Conservation (phyloP, 92 coral and sea anemone species). For the Epizoanthus scotinus region DNA sequence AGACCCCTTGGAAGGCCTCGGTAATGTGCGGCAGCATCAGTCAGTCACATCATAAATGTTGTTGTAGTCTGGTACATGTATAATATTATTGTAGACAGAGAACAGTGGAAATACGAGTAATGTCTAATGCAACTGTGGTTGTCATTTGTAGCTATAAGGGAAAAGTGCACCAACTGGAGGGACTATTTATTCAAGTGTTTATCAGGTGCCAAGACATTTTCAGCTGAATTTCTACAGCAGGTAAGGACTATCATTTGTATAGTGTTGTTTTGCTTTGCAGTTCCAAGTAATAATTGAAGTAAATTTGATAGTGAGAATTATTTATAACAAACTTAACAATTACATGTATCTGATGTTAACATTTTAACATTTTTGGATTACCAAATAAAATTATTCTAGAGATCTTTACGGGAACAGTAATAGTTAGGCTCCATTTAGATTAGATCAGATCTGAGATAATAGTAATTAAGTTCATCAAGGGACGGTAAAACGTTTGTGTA, state of each 20-base stretch:
- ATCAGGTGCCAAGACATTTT: constrained; percentile 98
- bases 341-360: no score
- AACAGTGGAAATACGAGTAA: not conserved
- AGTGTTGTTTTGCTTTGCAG: not conserved
- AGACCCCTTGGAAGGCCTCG: no score
- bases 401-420: no score
- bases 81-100: constrained; percentile 1
- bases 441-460: no score
- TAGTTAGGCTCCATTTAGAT: no score
- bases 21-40: no score
- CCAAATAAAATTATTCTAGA: no score
- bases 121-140: not conserved
- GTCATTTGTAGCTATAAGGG: constrained; percentile 66
- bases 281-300: not conserved
- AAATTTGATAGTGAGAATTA: not conserved
- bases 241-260: constrained; percentile 26
- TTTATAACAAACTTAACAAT: no score
- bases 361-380: no score
- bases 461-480: no score
- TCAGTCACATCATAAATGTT: not conserved
- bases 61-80: constrained; percentile 21
- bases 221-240: constrained; percentile 96
- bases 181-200: constrained; percentile 91
- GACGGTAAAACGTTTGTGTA: no score
- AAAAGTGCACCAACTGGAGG: constrained; percentile 89